Evolutionary conservation across 2,113 vertebrate species (phyloP).

Genomic region (Sinocyclocheilus maitianheensis): DNA sequence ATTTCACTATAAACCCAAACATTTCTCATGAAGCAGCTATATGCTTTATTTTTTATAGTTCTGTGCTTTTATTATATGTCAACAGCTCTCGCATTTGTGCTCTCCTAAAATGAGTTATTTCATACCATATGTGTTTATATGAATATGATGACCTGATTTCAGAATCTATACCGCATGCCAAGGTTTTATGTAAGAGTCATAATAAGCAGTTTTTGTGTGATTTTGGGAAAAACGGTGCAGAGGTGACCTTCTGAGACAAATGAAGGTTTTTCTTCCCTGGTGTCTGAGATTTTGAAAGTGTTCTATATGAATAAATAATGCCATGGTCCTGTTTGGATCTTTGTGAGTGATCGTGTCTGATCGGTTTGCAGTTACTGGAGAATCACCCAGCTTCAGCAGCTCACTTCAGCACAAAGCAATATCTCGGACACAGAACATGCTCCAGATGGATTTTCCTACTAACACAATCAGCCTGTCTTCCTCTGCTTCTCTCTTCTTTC

Average conservation of each 20-base stretch:
- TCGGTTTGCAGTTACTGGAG: not conserved
- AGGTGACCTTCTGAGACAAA: slow-evolving; percentile 53
- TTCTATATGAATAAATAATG: slow-evolving; percentile 42
- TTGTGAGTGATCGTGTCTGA: slow-evolving; percentile 27
- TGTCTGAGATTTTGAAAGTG: slow-evolving; percentile 54
- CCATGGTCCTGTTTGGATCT: slow-evolving; percentile 13
- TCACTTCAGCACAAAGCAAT: slow-evolving; percentile 5
- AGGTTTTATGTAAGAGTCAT: slow-evolving; percentile 13
- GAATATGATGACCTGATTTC: not conserved
- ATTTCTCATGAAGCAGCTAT: not conserved
- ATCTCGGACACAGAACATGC: not conserved
- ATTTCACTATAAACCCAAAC: not conserved
- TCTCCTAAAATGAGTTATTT: not conserved
- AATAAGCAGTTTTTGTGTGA: slow-evolving; percentile 74
- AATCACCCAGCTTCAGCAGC: not conserved
- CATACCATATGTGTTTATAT: too few relatives aligned
- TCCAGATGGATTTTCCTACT: slow-evolving; percentile 18
- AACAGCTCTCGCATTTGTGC: too few relatives aligned
- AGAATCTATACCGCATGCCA: slow-evolving; percentile 21
- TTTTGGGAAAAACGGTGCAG: slow-evolving; percentile 77
- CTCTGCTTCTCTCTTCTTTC: slow-evolving; percentile 17
- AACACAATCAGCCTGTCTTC: not conserved
- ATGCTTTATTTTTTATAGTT: not conserved
- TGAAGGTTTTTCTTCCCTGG: slow-evolving; percentile 47
- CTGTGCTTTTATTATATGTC: not conserved